Evolutionary conservation across 2,113 vertebrate species (phyloP).

Genomic region (Plecotus auritus): DNA sequence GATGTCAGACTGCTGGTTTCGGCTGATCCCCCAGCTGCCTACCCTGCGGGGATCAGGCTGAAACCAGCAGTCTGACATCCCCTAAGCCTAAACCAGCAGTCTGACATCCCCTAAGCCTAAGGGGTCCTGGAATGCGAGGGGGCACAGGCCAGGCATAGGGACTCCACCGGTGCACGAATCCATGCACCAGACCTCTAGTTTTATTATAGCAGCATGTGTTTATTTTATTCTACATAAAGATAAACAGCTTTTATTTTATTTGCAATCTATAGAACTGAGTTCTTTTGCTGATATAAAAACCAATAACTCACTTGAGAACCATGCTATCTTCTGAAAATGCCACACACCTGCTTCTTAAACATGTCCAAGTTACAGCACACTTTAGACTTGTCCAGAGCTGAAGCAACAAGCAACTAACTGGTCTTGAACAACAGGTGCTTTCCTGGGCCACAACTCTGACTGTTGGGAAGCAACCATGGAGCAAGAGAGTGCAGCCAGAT

Average conservation of each 20-base stretch:
- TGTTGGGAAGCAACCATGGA: slow-evolving; percentile 61
- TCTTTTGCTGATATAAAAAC: slow-evolving; percentile 63
- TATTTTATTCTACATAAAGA: too few species aligned
- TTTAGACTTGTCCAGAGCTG: slow-evolving; percentile 60
- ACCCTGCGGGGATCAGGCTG: too few species aligned
- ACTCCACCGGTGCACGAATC: too few species aligned
- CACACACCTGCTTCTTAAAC: slow-evolving; percentile 64
- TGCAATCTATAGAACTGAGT: slow-evolving; percentile 76
- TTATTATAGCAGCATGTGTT: too few species aligned
- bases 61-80: too few species aligned
- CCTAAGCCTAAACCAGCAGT: too few species aligned
- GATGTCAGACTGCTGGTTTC: too few species aligned
- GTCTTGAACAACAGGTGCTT: not conserved
- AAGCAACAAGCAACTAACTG: slow-evolving; percentile 42
- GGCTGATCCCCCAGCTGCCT: too few species aligned
- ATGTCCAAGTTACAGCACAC: slow-evolving; percentile 66
- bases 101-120: too few species aligned
- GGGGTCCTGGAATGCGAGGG: too few species aligned
- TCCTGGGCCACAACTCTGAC: slow-evolving; percentile 64
- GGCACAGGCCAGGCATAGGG: too few species aligned
- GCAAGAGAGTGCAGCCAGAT: slow-evolving; percentile 53
- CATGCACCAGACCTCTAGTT: too few species aligned
- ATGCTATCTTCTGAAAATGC: slow-evolving; percentile 74
- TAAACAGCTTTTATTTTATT: not conserved
- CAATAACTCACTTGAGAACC: slow-evolving; percentile 78